Percentiles rank a stretch among this genome's conserved stretches.
Conservation (phyloP, 2,113 vertebrate genomes). For the Hystrix brachyura region DNA sequence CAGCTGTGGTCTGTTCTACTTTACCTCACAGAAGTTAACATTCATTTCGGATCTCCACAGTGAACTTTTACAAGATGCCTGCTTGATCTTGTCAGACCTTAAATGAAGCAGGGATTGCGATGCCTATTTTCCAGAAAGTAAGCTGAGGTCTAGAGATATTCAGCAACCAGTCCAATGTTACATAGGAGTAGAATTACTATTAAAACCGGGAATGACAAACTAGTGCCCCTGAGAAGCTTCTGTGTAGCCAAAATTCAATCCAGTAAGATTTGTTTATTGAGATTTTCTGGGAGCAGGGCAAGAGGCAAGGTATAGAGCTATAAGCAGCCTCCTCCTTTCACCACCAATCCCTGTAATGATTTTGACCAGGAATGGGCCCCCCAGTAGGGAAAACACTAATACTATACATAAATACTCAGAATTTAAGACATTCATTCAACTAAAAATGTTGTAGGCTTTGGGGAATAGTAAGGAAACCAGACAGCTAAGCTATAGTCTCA, state of each 20-base stretch:
- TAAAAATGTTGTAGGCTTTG: conserved; percentile 24
- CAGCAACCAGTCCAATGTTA: background rate
- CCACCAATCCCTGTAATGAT: background rate
- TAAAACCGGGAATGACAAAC: background rate
- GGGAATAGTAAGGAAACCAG: background rate
- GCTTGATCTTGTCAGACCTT: background rate
- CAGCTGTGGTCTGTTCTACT: background rate
- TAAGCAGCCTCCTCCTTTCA: background rate
- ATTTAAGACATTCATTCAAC: background rate
- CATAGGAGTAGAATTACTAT: background rate
- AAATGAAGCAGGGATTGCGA: background rate
- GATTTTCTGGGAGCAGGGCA: background rate
- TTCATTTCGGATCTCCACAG: background rate
- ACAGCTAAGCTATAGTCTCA: background rate
- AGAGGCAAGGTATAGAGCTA: background rate
- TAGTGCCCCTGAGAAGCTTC: background rate
- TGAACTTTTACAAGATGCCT: background rate
- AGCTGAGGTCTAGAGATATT: background rate
- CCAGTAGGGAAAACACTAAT: background rate
- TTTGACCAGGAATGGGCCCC: background rate
- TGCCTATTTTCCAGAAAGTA: conserved; percentile 46
- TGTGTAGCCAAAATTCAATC: background rate
- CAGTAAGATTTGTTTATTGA: background rate
- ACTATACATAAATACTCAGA: background rate
- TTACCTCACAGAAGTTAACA: background rate